These are phyloP conservation scores for Drosophila ironensis DNA, from an alignment of 1,140 invertebrate species.

Conservation along the genomic window DNA sequence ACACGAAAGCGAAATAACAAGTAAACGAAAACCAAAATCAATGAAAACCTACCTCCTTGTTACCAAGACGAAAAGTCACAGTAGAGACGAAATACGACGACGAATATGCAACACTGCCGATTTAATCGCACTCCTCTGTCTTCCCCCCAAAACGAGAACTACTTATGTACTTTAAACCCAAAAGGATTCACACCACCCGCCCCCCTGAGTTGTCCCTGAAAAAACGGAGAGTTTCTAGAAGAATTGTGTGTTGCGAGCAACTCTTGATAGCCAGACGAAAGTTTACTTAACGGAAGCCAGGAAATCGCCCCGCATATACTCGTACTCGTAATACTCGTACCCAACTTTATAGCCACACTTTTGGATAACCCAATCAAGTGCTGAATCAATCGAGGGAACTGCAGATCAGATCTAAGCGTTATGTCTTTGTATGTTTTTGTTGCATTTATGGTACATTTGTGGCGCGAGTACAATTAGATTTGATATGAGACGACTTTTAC, in stretches of 20 bases:
- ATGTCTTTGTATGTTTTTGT: constrained; percentile 47
- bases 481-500: constrained; percentile 67
- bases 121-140: constrained; percentile 59
- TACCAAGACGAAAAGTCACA: constrained; percentile 37
- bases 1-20: constrained; percentile 1
- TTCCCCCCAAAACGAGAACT: constrained; percentile 14
- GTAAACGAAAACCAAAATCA: constrained; percentile 35
- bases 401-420: constrained; percentile 44
- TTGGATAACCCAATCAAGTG: constrained; percentile 29
- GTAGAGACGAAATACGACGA: constrained; percentile 10
- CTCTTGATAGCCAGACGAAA: constrained; percentile 57
- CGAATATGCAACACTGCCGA: constrained; percentile 66
- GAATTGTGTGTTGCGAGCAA: constrained; percentile 54
- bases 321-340: too few relatives aligned
- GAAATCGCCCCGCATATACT: constrained; percentile 17
- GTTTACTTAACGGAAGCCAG: constrained; percentile 50
- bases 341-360: constrained; percentile 11
- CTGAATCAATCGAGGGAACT: constrained; percentile 45
- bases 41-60: constrained; percentile 74
- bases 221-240: constrained; percentile 67
- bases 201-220: constrained; percentile 11
- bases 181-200: background rate
- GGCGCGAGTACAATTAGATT: constrained; percentile 49
- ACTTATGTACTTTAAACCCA: too few relatives aligned
- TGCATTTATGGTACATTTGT: constrained; percentile 48